Evolutionary conservation across 2,113 vertebrate species (phyloP).

Genomic region (Rhombomys opimus): DNA sequence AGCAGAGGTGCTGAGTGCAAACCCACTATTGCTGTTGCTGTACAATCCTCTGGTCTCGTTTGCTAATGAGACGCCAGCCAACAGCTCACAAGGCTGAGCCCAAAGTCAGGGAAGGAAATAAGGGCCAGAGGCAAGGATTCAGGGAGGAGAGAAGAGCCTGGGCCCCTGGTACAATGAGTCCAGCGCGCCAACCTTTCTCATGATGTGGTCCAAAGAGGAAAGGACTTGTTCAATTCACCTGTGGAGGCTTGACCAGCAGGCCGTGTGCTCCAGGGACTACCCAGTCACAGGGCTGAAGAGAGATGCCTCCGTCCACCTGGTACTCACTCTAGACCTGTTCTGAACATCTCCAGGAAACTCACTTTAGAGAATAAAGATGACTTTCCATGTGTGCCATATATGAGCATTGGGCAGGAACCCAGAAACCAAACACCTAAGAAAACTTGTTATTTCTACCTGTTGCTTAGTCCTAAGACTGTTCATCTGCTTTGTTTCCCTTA

Average conservation of each 20-base stretch:
- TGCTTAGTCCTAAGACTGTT: background rate
- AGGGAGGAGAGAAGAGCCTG: background rate
- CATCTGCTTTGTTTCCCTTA: conserved; percentile 77
- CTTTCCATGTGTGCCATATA: background rate
- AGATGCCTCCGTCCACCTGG: background rate
- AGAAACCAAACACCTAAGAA: background rate
- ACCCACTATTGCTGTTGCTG: background rate
- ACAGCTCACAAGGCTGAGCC: background rate
- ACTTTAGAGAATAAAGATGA: background rate
- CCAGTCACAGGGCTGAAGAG: background rate
- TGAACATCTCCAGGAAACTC: background rate
- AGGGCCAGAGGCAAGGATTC: background rate
- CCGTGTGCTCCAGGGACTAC: background rate
- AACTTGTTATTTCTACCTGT: background rate
- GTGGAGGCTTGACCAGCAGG: fast-evolving
- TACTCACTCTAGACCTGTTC: too few species aligned
- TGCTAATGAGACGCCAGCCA: background rate
- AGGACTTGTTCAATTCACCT: background rate
- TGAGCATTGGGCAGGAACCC: background rate
- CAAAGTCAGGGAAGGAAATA: background rate
- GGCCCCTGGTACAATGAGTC: background rate
- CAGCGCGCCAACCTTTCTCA: fast-evolving
- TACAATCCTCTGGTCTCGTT: background rate
- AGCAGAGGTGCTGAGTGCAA: background rate
- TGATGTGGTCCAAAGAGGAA: background rate